Evolutionary conservation across 64 coral and sea anemone species (phyloP), one percentile per base, ranked within the genome.

Genomic region (Dendrophyllia cribrosa): DNA sequence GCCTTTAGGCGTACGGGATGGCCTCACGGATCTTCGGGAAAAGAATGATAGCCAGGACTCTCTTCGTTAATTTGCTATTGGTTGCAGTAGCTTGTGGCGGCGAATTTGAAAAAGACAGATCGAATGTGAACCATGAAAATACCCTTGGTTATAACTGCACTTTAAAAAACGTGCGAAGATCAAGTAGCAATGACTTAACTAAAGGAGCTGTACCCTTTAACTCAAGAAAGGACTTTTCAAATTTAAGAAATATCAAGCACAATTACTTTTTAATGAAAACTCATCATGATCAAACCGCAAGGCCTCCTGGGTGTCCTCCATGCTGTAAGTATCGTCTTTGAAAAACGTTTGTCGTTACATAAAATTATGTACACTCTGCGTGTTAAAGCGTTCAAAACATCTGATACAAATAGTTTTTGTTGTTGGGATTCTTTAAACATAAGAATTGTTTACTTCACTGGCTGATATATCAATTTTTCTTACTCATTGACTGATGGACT

Each of bases 261-360:
- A 77, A 77, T 55, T 77, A 77, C n/a, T 77, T 77, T 20, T 77
- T 77, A 20, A 4, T 17, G 61, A 64, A 64, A 20, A 19, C 4
- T 24, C 75, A 24, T 56, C 17, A 56, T 19, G 20, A n/a, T 77
- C 49, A 55, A 55, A 43, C 74, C n/a, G 49, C 49, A 76, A 76
- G 45, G 74, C 75, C 51, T 55, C 48, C 51, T 77, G 75, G 49
- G 21, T 77, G 75, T n/a, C 50, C 19, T 21, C 75, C 49, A 9
- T 77, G 75, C 21, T 20, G 75, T 77, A 77, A 77, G 75, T 77
- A 22, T 2, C 19, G 2, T 3, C 51, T 23, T 49, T 43, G 45
- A 16, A 48, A 1, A 2, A 19, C 45, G 3, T 6, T 75, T 75
- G n/a, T n/a, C n/a, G n/a, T n/a, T n/a, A n/a, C n/a, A n/a, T n/a